A percentile compares a stretch with the other conserved stretches of the same genome.
These are phyloP conservation scores for Parauchenoglanis ngamensis DNA, from an alignment of 2,797 vertebrate genomes.

Conservation along the genomic window DNA sequence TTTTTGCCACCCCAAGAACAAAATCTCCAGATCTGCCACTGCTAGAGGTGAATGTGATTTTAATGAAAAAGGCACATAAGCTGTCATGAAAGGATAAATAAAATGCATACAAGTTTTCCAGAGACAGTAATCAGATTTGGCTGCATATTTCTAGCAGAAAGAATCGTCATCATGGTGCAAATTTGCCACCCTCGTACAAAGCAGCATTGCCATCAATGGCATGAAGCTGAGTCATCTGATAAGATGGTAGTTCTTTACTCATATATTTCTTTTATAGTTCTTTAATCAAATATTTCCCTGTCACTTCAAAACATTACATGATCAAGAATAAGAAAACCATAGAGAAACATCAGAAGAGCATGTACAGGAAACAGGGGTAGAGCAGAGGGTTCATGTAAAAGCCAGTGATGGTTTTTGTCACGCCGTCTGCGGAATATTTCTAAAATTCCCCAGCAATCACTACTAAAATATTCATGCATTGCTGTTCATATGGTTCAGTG, in stretches of 20 bases:
- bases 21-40: no score
- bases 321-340: neutral
- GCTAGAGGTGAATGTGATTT: slow-evolving; percentile 42
- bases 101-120: neutral
- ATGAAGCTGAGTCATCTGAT: neutral
- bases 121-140: neutral
- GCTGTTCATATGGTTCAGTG: neutral
- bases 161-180: neutral
- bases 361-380: neutral
- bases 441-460: neutral
- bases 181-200: neutral
- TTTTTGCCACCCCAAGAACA: no score
- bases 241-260: neutral
- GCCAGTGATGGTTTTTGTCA: neutral
- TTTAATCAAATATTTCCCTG: neutral
- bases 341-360: neutral
- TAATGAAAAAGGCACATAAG: slow-evolving; percentile 66
- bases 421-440: neutral
- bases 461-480: neutral
- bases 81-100: slow-evolving; percentile 21
- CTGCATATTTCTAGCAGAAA: neutral
- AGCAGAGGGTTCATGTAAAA: neutral
- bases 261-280: neutral
- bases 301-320: neutral
- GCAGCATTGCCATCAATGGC: neutral